Conservation (phyloP, 2,113 vertebrate species). For the Todiramphus chloris region DNA sequence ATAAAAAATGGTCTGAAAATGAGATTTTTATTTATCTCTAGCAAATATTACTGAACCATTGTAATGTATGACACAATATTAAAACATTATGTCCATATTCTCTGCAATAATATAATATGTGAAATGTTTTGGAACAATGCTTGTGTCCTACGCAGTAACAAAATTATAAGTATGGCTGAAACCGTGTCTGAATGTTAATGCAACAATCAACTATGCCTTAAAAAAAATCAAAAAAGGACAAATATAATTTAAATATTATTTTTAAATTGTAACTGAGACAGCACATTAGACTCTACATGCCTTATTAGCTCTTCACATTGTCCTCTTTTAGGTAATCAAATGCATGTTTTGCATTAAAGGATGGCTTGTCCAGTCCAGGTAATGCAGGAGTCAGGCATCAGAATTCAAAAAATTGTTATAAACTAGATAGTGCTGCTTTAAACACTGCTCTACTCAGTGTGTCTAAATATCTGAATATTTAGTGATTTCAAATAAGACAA, state of each 20-base stretch:
- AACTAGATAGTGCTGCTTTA: neutral
- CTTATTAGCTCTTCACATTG: neutral
- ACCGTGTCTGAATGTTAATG: neutral
- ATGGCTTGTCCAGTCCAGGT: neutral
- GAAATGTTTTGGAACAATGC: neutral
- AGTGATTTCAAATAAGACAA: neutral
- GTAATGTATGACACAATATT: neutral
- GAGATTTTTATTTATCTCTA: neutral
- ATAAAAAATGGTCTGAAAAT: neutral
- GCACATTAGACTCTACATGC: neutral
- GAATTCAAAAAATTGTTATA: neutral
- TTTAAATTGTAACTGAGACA: neutral
- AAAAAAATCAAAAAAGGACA: neutral
- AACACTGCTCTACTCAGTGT: neutral
- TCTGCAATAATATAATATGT: neutral
- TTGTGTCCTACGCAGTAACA: neutral
- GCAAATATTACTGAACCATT: neutral
- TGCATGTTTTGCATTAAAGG: neutral
- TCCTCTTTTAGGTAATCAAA: neutral
- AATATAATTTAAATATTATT: fast-evolving
- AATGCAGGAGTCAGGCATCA: neutral
- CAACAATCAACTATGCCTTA: neutral
- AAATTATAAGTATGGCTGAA: neutral
- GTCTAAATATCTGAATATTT: neutral
- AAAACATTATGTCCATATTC: neutral